These are phyloP conservation scores for Sebastes cheni DNA, from an alignment of 2,797 vertebrate species.

Conservation along the genomic window DNA sequence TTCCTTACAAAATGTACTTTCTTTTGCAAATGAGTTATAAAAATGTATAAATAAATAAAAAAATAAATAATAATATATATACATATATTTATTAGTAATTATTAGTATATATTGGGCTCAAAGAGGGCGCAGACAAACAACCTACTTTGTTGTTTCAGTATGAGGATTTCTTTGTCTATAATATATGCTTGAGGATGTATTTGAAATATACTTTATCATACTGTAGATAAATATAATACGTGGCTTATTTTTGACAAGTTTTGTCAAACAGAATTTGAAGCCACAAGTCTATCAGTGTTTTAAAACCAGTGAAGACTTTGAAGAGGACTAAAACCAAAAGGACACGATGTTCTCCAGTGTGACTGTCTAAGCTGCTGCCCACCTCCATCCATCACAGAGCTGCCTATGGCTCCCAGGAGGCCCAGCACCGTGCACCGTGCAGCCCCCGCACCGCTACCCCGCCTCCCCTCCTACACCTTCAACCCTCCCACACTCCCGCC, in stretches of 20 bases:
- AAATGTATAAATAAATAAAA: too few relatives aligned
- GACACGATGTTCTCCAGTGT: constrained; percentile 50
- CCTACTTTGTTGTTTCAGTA: not conserved
- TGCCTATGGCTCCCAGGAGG: constrained; percentile 65
- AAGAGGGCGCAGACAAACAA: not conserved
- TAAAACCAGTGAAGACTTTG: constrained; percentile 41
- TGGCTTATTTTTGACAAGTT: not conserved
- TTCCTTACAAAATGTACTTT: too few relatives aligned
- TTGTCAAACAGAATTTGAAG: constrained; percentile 23
- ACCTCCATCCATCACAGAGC: constrained; percentile 68
- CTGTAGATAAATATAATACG: not conserved
- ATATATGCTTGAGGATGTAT: not conserved
- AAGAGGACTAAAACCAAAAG: constrained; percentile 54
- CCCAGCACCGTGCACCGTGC: constrained; percentile 23
- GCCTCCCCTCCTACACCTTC: not conserved
- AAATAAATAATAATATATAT: too few relatives aligned
- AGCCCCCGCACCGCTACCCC: constrained; percentile 19
- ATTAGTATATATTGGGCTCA: not conserved
- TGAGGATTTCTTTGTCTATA: not conserved
- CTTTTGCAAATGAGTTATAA: too few relatives aligned
- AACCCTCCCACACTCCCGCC: not conserved
- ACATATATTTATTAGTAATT: too few relatives aligned
- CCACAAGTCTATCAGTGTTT: not conserved
- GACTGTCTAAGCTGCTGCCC: constrained; percentile 62
- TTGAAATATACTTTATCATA: not conserved